Evolutionary conservation across 2,888 invertebrate genomes (phyloP), one percentile per base, ranked within the genome.

Genomic region (Coenonympha glycerion): DNA sequence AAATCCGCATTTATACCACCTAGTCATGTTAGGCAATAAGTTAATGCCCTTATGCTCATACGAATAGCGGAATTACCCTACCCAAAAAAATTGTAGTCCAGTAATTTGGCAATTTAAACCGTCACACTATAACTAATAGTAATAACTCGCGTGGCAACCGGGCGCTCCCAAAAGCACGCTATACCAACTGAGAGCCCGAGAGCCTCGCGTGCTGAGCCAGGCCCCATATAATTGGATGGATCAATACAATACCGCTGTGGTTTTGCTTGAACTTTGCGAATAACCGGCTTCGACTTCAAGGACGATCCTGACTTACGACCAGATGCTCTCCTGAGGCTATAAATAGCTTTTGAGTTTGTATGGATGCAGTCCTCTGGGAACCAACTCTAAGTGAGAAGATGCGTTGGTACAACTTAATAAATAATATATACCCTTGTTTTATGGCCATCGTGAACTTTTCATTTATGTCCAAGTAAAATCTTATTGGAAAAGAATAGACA

Each of bases 151-250:
- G 53, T 56, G 49, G 49, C 52, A 47, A 56, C 54, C 48, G 54
- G 71, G 65, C 74, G 69, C 73, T 69, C 72, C 73, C 68, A 64
- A 57, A 62, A 69, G 68, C 68, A 68, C 65, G 63, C 65, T 59
- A 45, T 45, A 16, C 24, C 16, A 33, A 71, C 70, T 68, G 68
- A 68, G 61, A 61, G 30, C 8, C 15, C 59, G 8, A 33, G 16
- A 33, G 15, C 31, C 55, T 80, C 70, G 81, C 83, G 83, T 82
- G 83, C 63, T 63, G 53, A 60, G 64, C 63, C 62, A 61, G 66
- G 66, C 65, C 44, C 68, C 70, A 65, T 62, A 58, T 57, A 60
- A 64, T 64, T 62, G 59, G 50, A 50, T 56, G 58, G 66, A 65
- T 67, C 67, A 59, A 67, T 67, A 65, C 56, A 59, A 66, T 66